Evolutionary conservation across 2,797 vertebrate genomes (phyloP).

Genomic region (Ambastaia sidthimunki): DNA sequence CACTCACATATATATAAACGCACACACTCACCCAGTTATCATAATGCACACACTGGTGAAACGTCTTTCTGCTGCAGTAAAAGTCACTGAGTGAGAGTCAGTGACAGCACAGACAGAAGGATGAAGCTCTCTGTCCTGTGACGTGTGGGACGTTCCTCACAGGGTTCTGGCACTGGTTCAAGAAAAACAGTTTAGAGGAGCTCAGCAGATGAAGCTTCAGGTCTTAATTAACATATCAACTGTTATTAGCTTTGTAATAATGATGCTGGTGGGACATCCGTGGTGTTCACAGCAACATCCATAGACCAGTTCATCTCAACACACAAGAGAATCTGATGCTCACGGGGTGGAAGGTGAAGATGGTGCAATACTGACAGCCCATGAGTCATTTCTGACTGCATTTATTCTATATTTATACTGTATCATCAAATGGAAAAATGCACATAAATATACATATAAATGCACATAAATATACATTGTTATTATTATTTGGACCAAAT

Average conservation of each 20-base stretch:
- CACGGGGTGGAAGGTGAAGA: background rate
- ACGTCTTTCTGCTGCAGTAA: background rate
- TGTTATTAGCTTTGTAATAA: slow-evolving; percentile 73
- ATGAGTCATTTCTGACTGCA: background rate
- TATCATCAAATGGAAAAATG: no score
- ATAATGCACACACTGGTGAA: background rate
- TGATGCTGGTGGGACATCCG: background rate
- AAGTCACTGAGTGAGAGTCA: background rate
- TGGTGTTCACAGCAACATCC: background rate
- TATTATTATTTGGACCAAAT: no score
- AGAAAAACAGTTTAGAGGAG: background rate
- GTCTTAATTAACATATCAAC: slow-evolving; percentile 78
- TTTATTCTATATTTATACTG: no score
- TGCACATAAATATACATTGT: no score
- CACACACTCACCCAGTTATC: background rate
- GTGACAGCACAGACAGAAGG: background rate
- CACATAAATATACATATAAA: no score
- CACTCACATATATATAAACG: background rate
- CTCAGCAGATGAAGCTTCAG: slow-evolving; percentile 64
- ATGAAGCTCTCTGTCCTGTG: background rate
- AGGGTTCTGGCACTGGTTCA: background rate
- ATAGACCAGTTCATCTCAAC: background rate
- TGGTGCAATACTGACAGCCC: background rate
- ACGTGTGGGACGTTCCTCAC: background rate
- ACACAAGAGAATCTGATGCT: background rate